These are phyloP conservation scores for Macrochelys suwanniensis DNA, from an alignment of 2,797 vertebrate genomes.

Conservation along the genomic window DNA sequence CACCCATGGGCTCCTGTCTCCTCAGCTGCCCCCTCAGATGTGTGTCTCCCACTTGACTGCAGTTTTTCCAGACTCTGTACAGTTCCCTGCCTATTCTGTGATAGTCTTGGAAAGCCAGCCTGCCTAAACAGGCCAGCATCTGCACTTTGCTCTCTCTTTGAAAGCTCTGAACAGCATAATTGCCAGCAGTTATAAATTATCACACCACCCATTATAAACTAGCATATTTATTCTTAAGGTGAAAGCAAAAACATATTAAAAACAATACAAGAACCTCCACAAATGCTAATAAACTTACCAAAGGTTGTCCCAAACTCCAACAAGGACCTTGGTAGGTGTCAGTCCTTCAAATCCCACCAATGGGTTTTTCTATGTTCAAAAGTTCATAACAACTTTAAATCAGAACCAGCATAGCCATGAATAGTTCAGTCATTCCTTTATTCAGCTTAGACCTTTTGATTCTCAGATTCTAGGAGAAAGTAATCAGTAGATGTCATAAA, in stretches of 20 bases:
- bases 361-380: not conserved
- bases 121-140: not conserved
- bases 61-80: not conserved
- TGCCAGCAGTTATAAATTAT: not conserved
- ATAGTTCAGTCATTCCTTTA: not conserved
- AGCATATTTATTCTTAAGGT: not conserved
- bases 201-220: not conserved
- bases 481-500: not conserved
- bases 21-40: not conserved
- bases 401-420: not conserved
- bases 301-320: not conserved
- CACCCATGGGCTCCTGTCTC: too few relatives aligned
- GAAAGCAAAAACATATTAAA: not conserved
- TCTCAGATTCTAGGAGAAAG: not conserved
- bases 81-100: not conserved
- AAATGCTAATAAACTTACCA: not conserved
- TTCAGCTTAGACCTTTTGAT: not conserved
- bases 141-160: not conserved
- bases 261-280: not conserved
- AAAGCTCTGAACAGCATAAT: not conserved
- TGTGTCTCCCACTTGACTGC: not conserved
- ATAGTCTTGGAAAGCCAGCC: not conserved
- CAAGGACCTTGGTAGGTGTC: not conserved
- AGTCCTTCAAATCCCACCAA: not conserved
- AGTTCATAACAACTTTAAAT: not conserved